Evolutionary conservation across 2,888 invertebrate genomes (phyloP).

Genomic region (Argyresthia goedartella): DNA sequence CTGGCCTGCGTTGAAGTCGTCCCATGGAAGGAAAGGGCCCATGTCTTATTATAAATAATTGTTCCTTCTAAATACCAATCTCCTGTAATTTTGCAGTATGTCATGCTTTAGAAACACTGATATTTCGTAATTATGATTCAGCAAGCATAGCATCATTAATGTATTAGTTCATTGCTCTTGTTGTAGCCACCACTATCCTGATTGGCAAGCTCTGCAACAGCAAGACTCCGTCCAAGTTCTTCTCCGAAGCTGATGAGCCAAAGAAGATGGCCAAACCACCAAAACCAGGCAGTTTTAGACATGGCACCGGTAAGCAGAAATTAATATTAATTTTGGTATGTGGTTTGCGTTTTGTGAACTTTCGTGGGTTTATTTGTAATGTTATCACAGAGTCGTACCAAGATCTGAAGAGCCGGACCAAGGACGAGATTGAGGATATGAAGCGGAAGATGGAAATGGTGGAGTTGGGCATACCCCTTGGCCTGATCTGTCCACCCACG

Average conservation of each 20-base stretch:
- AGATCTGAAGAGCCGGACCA: constrained; percentile 40
- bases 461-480: constrained; percentile 57
- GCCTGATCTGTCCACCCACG: constrained; percentile 50
- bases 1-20: no score
- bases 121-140: no score
- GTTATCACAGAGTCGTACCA: constrained; percentile 19
- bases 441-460: constrained; percentile 60
- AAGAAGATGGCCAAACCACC: constrained; percentile 52
- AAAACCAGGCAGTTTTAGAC: constrained; percentile 39
- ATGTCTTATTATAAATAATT: no score
- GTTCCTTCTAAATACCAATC: no score
- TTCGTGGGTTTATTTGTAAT: no score
- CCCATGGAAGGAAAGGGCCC: no score
- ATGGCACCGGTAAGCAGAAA: constrained; percentile 8
- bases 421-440: constrained; percentile 58
- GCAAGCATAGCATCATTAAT: no score
- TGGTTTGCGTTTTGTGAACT: no score
- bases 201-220: constrained; percentile 52
- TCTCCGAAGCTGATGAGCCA: constrained; percentile 21
- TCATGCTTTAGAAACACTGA: no score
- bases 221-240: constrained; percentile 30
- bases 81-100: no score
- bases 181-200: constrained; percentile 40
- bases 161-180: no score
- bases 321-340: no score